Evolutionary conservation across 2,113 vertebrate genomes (phyloP), one percentile per base, ranked within the genome.

Genomic region (Mormyrus iriodes): DNA sequence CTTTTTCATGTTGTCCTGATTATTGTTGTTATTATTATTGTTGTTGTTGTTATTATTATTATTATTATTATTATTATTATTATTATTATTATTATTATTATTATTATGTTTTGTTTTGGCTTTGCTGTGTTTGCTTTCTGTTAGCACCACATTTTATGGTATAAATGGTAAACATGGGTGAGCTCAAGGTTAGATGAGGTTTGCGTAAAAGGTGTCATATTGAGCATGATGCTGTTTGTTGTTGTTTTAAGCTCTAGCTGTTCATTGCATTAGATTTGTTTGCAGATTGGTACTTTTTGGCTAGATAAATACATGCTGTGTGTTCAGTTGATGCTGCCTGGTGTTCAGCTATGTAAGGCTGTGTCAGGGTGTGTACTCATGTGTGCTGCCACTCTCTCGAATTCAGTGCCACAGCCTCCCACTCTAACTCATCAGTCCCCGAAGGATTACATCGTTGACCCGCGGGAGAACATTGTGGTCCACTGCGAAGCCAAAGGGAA

Each of bases 401-500:
- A 93, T 94, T 86, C 94, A 99, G 98, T 99, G 93, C 97, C 95
- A 0, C 98, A 99, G 76, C 98, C 98, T 93, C 98, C 98, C 92
- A 99, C 98, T 24, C 98, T 99, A 95, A 99, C 94, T 61, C 96
- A 96, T 27, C 97, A 99, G 82, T 99, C 98, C 92, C 97, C 97
- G 53, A 99, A 99, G 95, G 97, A 99, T 95, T 99, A 98, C 92
- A 98, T 99, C 93, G 96, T 99, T 93, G 98, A 99, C 93, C 98
- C 98, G 7, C 95, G 98, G 88, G 98, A 99, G 94, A 98, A 98
- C 94, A 99, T 99, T 89, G 95, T 98, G 92, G 97, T 99, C 94
- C 96, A 97, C 90, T 99, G 98, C 92, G 98, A 99, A 91, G 98
- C 98, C 88, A 99, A 99, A 93, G 98, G 98, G 93, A 99, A 98